A percentile compares a stretch with the other conserved stretches of the same genome.
Conservation (phyloP, 2,113 vertebrate species). For the rabbit (Oryctolagus cuniculus) region DNA sequence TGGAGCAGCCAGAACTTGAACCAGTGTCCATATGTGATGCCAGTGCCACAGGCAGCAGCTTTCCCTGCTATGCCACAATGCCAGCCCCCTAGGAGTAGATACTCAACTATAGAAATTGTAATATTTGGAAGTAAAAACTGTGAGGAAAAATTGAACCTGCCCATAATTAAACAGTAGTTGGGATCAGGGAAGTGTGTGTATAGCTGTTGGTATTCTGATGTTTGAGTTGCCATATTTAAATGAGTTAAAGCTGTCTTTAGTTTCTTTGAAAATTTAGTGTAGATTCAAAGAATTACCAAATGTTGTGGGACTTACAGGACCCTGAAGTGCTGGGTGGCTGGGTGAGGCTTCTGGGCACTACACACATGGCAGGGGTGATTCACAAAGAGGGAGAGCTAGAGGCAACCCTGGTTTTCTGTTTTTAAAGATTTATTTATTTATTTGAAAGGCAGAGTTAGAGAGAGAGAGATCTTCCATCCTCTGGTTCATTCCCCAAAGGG, state of each 20-base stretch:
- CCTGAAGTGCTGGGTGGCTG: background rate
- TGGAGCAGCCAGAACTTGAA: no score
- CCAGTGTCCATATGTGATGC: no score
- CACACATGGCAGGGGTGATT: background rate
- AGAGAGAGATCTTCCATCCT: no score
- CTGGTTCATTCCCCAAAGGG: no score
- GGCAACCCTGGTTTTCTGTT: no score
- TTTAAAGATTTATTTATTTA: no score
- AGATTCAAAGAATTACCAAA: conserved; percentile 18
- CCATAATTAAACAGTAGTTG: background rate
- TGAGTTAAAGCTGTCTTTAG: conserved; percentile 10
- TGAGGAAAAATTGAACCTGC: background rate
- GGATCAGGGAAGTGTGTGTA: background rate
- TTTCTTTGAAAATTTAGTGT: conserved; percentile 37
- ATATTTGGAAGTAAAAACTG: conserved; percentile 43
- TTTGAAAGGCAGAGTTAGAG: no score
- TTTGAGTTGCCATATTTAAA: background rate
- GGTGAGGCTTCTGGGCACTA: background rate
- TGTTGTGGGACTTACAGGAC: background rate
- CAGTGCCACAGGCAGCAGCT: no score
- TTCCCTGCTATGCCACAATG: no score
- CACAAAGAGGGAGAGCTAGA: background rate
- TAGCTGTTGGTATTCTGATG: background rate
- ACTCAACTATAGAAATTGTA: background rate
- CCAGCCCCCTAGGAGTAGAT: no score